Evolutionary conservation across 2,797 vertebrate genomes (phyloP).

Genomic region (Ceryle rudis): DNA sequence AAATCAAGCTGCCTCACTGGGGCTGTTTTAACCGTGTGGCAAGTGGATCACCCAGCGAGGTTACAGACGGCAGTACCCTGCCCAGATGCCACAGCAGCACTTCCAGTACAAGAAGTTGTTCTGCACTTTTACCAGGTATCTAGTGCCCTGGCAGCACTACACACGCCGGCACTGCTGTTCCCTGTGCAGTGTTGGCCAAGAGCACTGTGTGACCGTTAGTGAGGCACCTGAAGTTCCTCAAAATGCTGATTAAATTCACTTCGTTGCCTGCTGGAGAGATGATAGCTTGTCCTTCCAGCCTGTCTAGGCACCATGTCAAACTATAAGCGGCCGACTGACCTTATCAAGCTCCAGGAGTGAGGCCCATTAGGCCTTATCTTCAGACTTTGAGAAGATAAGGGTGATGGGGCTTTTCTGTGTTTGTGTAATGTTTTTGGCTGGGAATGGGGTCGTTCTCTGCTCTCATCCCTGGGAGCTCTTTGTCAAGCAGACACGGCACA

Average conservation of each 20-base stretch:
- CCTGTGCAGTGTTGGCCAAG: not conserved
- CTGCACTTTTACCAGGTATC: too few species aligned
- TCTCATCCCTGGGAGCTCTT: not conserved
- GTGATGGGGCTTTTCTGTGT: not conserved
- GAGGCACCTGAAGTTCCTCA: not conserved
- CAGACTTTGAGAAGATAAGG: not conserved
- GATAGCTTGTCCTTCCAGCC: not conserved
- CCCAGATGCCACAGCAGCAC: not conserved
- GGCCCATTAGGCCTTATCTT: not conserved
- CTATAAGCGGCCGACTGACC: not conserved
- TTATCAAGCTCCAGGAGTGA: not conserved
- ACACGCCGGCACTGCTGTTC: fast-evolving
- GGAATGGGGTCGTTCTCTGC: not conserved
- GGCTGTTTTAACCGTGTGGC: not conserved
- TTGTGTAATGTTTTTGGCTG: not conserved
- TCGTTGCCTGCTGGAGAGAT: not conserved
- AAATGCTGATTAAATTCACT: not conserved
- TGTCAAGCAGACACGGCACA: not conserved
- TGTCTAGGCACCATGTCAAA: not conserved
- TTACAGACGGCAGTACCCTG: fast-evolving
- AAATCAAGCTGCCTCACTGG: not conserved
- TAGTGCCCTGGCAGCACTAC: not conserved
- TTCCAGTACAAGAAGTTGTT: not conserved
- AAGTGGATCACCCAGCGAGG: fast-evolving
- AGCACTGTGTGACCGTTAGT: fast-evolving